A percentile compares a stretch with the other conserved stretches of the same genome.
These are phyloP conservation scores for Rhagonycha fulva DNA, from an alignment of 2,888 invertebrate species.

Conservation along the genomic window DNA sequence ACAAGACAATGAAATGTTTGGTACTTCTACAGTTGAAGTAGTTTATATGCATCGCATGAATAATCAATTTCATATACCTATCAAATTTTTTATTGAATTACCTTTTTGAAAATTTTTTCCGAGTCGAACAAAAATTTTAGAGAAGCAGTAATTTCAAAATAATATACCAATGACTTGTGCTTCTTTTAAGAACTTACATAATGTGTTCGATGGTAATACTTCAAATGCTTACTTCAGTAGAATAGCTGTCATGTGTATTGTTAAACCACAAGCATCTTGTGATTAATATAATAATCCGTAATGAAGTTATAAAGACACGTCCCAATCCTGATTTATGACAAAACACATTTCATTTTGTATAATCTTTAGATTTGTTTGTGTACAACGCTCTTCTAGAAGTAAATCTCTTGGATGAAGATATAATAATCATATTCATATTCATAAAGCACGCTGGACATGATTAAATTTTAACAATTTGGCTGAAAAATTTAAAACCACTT, in stretches of 20 bases:
- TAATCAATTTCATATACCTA: not conserved
- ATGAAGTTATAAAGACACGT: conserved; percentile 56
- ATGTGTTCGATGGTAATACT: conserved; percentile 28
- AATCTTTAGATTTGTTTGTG: conserved; percentile 46
- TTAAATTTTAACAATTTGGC: conserved; percentile 54
- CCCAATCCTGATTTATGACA: conserved; percentile 54
- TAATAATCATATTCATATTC: conserved; percentile 52
- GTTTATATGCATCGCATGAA: not conserved
- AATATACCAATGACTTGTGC: not conserved
- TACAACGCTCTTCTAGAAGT: conserved; percentile 42
- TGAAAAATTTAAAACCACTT: not conserved
- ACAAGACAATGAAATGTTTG: not conserved
- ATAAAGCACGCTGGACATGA: conserved; percentile 48
- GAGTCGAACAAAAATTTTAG: not conserved
- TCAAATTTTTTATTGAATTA: not conserved
- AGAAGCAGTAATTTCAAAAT: not conserved
- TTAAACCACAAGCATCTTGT: conserved; percentile 49
- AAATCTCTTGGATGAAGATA: conserved; percentile 43
- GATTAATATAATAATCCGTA: conserved; percentile 57
- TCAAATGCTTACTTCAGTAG: conserved; percentile 20
- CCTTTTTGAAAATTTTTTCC: not conserved
- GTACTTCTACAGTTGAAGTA: not conserved
- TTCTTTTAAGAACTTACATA: conserved; percentile 14
- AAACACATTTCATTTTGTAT: conserved; percentile 50
- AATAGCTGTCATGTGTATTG: conserved; percentile 44